Percentiles rank a stretch among this genome's conserved stretches.
These are phyloP conservation scores for Agonopterix heracliana DNA, from an alignment of 2,888 invertebrate genomes.

Conservation along the genomic window DNA sequence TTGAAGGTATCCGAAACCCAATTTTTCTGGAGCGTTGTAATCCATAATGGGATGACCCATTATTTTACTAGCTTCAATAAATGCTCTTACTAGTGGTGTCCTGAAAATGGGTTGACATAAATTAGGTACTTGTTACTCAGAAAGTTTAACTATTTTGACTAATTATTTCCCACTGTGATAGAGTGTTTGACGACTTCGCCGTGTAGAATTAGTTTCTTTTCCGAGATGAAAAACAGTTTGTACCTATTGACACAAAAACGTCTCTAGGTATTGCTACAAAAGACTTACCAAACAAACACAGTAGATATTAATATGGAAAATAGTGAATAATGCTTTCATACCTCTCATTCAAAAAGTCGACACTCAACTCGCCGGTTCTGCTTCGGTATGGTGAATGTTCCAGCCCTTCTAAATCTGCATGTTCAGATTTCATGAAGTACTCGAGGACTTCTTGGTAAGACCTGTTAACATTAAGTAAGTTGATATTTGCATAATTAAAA, in stretches of 20 bases:
- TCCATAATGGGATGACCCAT: conserved; percentile 79
- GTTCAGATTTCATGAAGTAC: conserved; percentile 77
- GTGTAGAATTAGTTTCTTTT: too few species aligned
- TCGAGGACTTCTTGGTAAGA: conserved; percentile 74
- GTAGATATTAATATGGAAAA: not conserved
- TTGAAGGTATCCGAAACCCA: conserved; percentile 79
- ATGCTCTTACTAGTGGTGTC: conserved; percentile 74
- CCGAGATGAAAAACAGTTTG: too few species aligned
- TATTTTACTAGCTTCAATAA: conserved; percentile 78
- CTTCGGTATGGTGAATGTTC: conserved; percentile 68
- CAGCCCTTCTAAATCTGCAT: conserved; percentile 46
- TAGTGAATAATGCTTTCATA: not conserved
- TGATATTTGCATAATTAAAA: too few species aligned
- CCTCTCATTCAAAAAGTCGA: conserved; percentile 62
- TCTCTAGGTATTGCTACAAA: too few species aligned
- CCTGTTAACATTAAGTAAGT: conserved; percentile 50
- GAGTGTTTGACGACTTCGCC: too few species aligned
- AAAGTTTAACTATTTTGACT: too few species aligned
- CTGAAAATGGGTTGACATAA: conserved; percentile 24
- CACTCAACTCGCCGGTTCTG: conserved; percentile 73
- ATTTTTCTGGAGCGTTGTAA: conserved; percentile 76
- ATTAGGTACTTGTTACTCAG: too few species aligned
- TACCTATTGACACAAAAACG: too few species aligned
- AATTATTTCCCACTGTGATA: too few species aligned
- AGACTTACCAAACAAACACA: too few species aligned